These are phyloP conservation scores for Amphimallon solstitiale DNA, from an alignment of 2,888 invertebrate genomes.

Conservation along the genomic window DNA sequence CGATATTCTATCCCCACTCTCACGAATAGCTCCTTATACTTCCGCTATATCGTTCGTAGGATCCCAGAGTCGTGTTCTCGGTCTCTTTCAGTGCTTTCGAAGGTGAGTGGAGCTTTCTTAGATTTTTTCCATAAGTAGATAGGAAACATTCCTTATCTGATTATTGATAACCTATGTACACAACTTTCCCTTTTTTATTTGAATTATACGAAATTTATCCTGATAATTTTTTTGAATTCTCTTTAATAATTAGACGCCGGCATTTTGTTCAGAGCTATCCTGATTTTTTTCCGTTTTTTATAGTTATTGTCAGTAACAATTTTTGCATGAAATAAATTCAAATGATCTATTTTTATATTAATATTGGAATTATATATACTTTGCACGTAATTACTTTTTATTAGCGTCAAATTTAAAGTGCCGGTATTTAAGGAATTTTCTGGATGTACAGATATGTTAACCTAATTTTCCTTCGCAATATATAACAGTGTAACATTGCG, in stretches of 20 bases:
- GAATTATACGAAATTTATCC: conserved; percentile 10
- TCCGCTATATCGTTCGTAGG: conserved; percentile 56
- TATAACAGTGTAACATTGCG: background rate
- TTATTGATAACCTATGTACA: conserved; percentile 1
- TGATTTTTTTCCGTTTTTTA: conserved; percentile 23
- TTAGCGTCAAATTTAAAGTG: conserved; percentile 20
- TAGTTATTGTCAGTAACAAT: conserved; percentile 14
- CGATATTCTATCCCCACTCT: conserved; percentile 55
- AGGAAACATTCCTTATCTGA: conserved; percentile 18
- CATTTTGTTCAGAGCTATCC: conserved; percentile 32
- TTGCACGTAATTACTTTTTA: background rate
- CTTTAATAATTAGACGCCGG: conserved; percentile 28
- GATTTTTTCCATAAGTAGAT: conserved; percentile 16
- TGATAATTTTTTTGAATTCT: conserved; percentile 23
- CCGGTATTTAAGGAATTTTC: conserved; percentile 30
- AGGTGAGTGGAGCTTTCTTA: conserved; percentile 50
- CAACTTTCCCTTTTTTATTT: background rate
- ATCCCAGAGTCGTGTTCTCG: conserved; percentile 52
- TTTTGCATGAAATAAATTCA: background rate
- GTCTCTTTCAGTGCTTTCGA: conserved; percentile 54
- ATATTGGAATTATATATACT: background rate
- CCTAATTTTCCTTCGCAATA: conserved; percentile 8
- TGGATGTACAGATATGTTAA: conserved; percentile 8
- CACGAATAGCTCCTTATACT: conserved; percentile 53
- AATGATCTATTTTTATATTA: background rate